Base-by-base conservation (phyloP, 1,140 invertebrate species). In the Euglossa dilemma region DNA sequence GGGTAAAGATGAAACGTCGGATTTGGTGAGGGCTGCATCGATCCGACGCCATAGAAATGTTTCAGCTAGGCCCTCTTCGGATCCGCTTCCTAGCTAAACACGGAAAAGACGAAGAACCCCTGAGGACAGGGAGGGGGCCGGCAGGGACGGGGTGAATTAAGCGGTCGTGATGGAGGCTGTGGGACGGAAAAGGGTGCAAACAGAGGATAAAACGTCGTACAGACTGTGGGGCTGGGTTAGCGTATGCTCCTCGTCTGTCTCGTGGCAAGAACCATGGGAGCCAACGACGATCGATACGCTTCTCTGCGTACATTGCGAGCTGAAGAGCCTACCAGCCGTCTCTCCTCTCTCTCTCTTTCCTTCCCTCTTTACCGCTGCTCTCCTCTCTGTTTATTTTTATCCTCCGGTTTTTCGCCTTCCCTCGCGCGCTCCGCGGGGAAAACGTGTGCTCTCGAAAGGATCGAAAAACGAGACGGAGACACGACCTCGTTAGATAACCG, bases 171-270 rank as follows among this genome's bases (percentile, higher is more conserved):
- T 91, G 90, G 92, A 93, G 76, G 63, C 66, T 92, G 92, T 89
- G 84, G 85, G 91, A 87, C 69, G 84, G 64, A 85, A 82, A 74
- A 76, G 79, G 67, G 69, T 59, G 85, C 74, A 86, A 87, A 83
- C 85, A 86, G 80, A 77, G 85, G 81, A 76, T 67, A 72, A 78
- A 78, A 77, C 74, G 73, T 83, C 80, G 85, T 75, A 64, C 83
- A 84, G 59, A 87, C 86, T 76, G 28, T 14, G 45, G 71, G 79
- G 80, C 45, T 70, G 71, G 93, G 92, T 90, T 93, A 92, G 87
- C 92, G 91, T 92, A 94, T 93, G 93, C 93, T 94, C 87, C 93
- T 95, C 92, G 92, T 92, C 92, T 90, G 93, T 91, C 92, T 92
- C 92, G 73, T 59, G 63, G 70, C 77, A 84, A 82, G 86, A 82